Base-by-base conservation (phyloP, 2,888 invertebrate genomes). In the Scaeva pyrastri region DNA sequence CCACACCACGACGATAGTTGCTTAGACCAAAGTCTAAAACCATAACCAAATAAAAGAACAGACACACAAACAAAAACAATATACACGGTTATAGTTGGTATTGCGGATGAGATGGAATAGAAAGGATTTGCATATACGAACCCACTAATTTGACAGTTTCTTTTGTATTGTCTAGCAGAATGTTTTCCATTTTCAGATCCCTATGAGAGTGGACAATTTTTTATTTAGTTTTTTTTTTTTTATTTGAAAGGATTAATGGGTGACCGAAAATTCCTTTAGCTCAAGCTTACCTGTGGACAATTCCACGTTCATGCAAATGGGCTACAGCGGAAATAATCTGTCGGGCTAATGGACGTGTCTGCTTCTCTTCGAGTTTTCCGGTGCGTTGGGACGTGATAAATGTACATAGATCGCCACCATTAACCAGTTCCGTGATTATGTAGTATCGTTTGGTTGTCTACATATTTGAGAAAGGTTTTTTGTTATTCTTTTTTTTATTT, bases 101-200 rank as follows among this genome's bases (percentile, higher is more conserved):
- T 64, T 41, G 10, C 60, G 41, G 56, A 55, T 26, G 16, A 43
- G 39, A 50, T 48, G 66, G 16, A 41, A 60, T 45, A 16, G 45
- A 50, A 50, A 68, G 62, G 52, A 74, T 68, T 62, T 75, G 74
- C 52, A 85, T 68, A 6, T 70, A 88, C 92, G 90, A 89, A 95
- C 95, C 96, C 64, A 96, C 95, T 88, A 96, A 95, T 93, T 96
- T 96, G 89, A 96, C 94, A 90, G 94, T 95, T 89, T 94, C 94
- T 89, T 95, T 95, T 36, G 94, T 93, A 31, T 93, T 92, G 90
- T 96, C 95, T 89, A 96, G 90, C 94, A 96, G 95, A 86, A 96
- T 95, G 90, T 96, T 96, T 90, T 96, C 96, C 96, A 96, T 96
- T 93, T 96, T 96, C 86, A 96, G 92, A 91, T 96, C 96, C 80